A percentile compares a stretch with the other conserved stretches of the same genome.
Evolutionary conservation across 1,140 invertebrate genomes (phyloP).

Genomic region (Akabosia matsudoensis): DNA sequence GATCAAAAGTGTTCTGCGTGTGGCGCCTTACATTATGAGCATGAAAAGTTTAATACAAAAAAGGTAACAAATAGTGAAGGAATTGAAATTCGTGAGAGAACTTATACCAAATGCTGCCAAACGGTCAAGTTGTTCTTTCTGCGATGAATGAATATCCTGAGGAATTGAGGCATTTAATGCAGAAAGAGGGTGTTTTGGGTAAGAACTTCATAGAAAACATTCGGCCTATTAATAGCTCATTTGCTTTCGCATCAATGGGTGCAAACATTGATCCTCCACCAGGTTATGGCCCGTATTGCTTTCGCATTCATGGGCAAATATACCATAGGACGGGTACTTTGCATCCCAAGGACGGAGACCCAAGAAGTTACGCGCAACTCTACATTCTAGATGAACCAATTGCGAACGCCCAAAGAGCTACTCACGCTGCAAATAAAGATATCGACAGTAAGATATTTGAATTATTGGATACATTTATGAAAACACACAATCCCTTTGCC

Average conservation of each 20-base stretch:
- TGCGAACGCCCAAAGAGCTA: slow-evolving; percentile 3
- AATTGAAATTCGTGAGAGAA: no score
- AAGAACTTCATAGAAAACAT: slow-evolving; percentile 47
- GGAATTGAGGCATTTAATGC: no score
- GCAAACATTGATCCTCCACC: slow-evolving; percentile 25
- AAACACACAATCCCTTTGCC: slow-evolving; percentile 1
- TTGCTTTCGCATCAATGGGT: slow-evolving; percentile 47
- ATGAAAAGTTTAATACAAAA: no score
- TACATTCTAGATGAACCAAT: slow-evolving; percentile 31
- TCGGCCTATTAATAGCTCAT: slow-evolving; percentile 45
- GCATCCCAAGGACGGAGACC: background rate
- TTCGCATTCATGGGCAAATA: slow-evolving; percentile 49
- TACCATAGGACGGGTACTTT: slow-evolving; percentile 45
- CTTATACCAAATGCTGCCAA: no score
- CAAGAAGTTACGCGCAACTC: slow-evolving; percentile 43
- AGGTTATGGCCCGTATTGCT: slow-evolving; percentile 31
- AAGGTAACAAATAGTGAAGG: no score
- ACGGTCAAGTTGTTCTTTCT: no score
- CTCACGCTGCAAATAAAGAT: background rate
- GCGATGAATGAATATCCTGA: no score
- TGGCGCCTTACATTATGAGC: no score
- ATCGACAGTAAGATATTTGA: background rate
- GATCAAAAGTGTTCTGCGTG: no score
- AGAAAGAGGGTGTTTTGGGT: no score
- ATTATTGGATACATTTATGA: background rate